Base-by-base conservation (phyloP, 2,797 vertebrate species). In the Phyllotis vaccarum region DNA sequence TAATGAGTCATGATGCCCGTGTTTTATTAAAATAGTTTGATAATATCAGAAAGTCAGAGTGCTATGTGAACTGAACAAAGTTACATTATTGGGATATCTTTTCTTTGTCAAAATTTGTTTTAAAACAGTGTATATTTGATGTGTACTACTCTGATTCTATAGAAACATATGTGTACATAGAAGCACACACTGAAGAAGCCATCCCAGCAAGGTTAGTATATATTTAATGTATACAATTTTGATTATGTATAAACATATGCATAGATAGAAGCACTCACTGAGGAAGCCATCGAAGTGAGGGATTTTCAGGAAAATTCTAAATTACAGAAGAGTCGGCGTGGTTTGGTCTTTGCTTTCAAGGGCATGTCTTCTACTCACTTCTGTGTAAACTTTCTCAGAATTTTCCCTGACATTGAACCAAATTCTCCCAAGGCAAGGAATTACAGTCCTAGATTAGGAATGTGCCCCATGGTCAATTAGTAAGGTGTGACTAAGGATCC, bases 71-170 rank as follows among this genome's bases (percentile, higher is more conserved):
- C 92, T 86, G 76, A 99, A 98, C 98, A 99, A 99, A n/a, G 98
- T 81, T 58, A 99, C 98, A 17, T 99, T 99, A 96, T 99, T 99
- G 0, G 98, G 98, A 80, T 99, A 99, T 54, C 98, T 99, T 99
- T 99, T 99, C 97, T 98, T 98, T 24, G 98, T 98, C 92, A 99
- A 90, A 99, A 75, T 98, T 99, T 98, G 62, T 29, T 49, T 86
- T 27, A 52, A 64, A n/a, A 66, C 29, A 54, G 19, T 56, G 5
- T 58, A 19, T 75, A 58, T 86, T 80, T 86, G 81, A 86, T 14
- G n/a, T 60, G 3, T 56, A 46, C 46, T 79, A 31, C 64, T 31
- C 54, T 75, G 58, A 49, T 81, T 58, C 2, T 19, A 46, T 46
- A 4, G 56, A 56, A 8, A n/a, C 22, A 62, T 43, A 43, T 70